Base-by-base conservation (phyloP, 2,797 vertebrate species). In the Hozukius guyotensis region DNA sequence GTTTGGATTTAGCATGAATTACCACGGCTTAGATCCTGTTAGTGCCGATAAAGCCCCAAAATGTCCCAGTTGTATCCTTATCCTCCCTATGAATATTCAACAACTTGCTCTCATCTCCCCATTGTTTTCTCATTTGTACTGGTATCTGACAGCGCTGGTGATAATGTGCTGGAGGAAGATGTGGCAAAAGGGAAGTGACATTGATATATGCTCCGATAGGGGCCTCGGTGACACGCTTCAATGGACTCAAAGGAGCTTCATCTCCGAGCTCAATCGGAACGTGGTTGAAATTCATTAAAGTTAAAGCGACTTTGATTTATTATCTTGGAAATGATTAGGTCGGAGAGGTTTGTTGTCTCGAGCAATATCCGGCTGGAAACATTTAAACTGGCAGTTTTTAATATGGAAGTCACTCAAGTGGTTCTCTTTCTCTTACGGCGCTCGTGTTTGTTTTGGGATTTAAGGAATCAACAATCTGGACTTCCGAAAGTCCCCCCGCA, bases 1-100 rank as follows among this genome's bases (percentile, higher is more conserved):
- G 86, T 92, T 90, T 90, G 90, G 92, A 89, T 94, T 95, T 93
- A 92, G 90, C 92, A 92, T 92, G 91, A 93, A 93, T 95, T 95
- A 94, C 84, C 91, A 87, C 72, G 84, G 93, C 93, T 93, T 91
- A 93, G 92, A 94, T 95, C 91, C 91, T 91, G 93, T 94, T 94
- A 94, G 92, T 74, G 81, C 71, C 62, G 91, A 94, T 94, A 94
- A 94, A 93, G 89, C 92, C 87, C 85, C 88, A 86, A 92, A 94
- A 87, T 91, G 92, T 94, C 93, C 93, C 94, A 87, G 89, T 92
- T 92, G 88, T 83, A 89, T 89, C 90, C 88, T 93, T 90, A 93
- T 93, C 92, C 92, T 90, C 67, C 82, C 80, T 82, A 93, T 94
- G 93, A 94, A 95, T 94, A 95, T 94, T 94, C 94, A 95, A 72